A percentile compares a stretch with the other conserved stretches of the same genome.
These are phyloP conservation scores for Drosophila recens DNA, from an alignment of 2,888 invertebrate genomes.

Conservation along the genomic window DNA sequence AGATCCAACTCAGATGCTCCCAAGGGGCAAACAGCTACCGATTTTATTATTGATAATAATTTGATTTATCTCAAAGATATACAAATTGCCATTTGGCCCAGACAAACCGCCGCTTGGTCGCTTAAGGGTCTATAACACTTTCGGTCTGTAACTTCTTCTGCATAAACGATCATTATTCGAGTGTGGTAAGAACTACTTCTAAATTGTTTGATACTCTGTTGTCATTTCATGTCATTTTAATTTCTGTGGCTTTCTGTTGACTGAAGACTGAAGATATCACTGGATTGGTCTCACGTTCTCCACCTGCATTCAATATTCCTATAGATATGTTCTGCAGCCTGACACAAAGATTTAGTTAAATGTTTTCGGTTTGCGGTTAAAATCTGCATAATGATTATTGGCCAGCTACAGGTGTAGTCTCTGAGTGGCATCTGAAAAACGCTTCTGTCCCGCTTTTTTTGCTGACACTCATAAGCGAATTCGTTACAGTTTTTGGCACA, in stretches of 20 bases:
- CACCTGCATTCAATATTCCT: slow-evolving; percentile 16
- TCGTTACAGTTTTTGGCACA: slow-evolving; percentile 74
- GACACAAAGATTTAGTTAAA: slow-evolving; percentile 23
- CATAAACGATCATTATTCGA: slow-evolving; percentile 32
- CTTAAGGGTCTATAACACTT: slow-evolving; percentile 17
- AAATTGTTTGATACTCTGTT: slow-evolving; percentile 34
- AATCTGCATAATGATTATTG: slow-evolving; percentile 61
- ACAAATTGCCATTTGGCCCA: slow-evolving; percentile 66
- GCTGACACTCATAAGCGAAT: slow-evolving; percentile 63
- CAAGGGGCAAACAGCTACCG: slow-evolving; percentile 81
- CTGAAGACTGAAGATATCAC: slow-evolving; percentile 2
- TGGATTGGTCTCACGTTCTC: slow-evolving; percentile 13
- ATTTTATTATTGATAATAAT: slow-evolving; percentile 83
- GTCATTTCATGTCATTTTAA: slow-evolving; percentile 36
- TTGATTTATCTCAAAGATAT: slow-evolving; percentile 82
- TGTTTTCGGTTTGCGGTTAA: slow-evolving; percentile 55
- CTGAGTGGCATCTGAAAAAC: neutral
- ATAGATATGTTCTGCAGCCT: slow-evolving; percentile 25
- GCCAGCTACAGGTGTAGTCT: slow-evolving; percentile 61
- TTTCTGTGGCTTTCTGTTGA: slow-evolving; percentile 44
- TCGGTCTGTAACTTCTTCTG: slow-evolving; percentile 17
- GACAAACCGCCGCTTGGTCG: slow-evolving; percentile 16
- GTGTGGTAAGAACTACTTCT: slow-evolving; percentile 36
- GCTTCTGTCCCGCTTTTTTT: slow-evolving; percentile 29
- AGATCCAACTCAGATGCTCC: slow-evolving; percentile 61